Conservation (phyloP, 2,888 invertebrate genomes). For the Podotricha telesiphe region DNA sequence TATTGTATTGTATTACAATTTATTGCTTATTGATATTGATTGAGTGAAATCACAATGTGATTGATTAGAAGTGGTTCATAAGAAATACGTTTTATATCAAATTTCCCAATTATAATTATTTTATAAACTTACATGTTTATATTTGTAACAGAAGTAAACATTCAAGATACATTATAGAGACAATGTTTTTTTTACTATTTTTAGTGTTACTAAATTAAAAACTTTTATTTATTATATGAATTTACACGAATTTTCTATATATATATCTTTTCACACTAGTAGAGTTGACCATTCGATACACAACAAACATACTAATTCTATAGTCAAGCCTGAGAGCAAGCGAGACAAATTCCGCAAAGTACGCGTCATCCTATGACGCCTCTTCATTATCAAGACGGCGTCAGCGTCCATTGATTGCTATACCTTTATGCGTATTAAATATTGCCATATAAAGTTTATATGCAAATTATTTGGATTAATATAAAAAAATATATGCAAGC, state of each 20-base stretch:
- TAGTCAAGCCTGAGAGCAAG: slow-evolving; percentile 31
- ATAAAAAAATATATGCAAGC: neutral
- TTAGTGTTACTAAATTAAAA: too few species aligned
- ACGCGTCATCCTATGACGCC: slow-evolving; percentile 70
- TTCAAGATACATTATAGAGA: neutral
- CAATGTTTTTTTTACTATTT: too few species aligned
- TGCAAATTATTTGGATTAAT: neutral
- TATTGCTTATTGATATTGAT: too few species aligned
- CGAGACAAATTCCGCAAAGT: slow-evolving; percentile 64
- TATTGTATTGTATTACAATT: too few species aligned
- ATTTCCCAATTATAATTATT: too few species aligned
- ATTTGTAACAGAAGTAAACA: too few species aligned
- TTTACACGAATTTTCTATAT: neutral
- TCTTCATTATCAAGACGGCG: slow-evolving; percentile 61
- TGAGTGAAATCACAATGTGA: too few species aligned
- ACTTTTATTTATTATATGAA: too few species aligned
- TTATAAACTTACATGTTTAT: too few species aligned
- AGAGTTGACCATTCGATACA: slow-evolving; percentile 23
- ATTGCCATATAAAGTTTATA: slow-evolving; percentile 44
- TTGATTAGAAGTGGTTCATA: too few species aligned
- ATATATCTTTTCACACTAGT: neutral
- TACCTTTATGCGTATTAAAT: slow-evolving; percentile 57
- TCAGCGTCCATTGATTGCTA: slow-evolving; percentile 62
- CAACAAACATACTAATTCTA: slow-evolving; percentile 37
- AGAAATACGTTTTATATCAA: too few species aligned